Evolutionary conservation across 2,888 invertebrate species (phyloP), one percentile per base, ranked within the genome.

Genomic region (Ephialtes manifestator): DNA sequence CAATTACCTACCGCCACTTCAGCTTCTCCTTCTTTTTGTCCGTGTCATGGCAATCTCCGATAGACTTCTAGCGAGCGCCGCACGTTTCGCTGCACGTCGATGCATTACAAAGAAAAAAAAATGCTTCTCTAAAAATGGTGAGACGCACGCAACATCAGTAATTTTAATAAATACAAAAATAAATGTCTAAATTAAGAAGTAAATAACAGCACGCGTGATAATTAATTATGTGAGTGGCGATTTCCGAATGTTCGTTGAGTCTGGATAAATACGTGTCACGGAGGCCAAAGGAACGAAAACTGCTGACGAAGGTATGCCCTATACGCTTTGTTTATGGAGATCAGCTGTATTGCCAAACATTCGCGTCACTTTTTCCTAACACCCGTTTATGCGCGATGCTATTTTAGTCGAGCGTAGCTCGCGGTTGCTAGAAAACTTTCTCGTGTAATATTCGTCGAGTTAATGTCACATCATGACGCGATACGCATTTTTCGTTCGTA

Each of bases 341-440:
- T 93, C 93, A 93, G 93, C 93, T 93, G 93, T 93, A 90, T 88
- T 88, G 90, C 90, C 89, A 91, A 92, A 90, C 90, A 89, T 86
- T 87, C 88, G 87, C 87, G 88, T 90, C 87, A 88, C 77, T 88
- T 88, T 86, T 39, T 75, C 76, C 58, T 48, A 77, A 78, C 46
- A 63, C 46, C 63, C 43, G 20, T 39, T 79, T 31, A 43, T 18
- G 77, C 81, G 51, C 55, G 68, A 85, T 84, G 89, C 89, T 90
- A 89, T 91, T 91, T 90, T 86, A 85, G 87, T 90, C 90, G 72
- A 58, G 58, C 31, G 8, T 48, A 11, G 3, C 51, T 18, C 53
- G 39, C 18, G 24, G 43, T 58, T 74, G 24, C 20, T 20, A 18
- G 31, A 18, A 18, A 15, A 67, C 46, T 35, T 31, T 63, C 24